phyloP scores from a whole-genome alignment of 35 echinoderm and acorn worm species.

The Chiridota heheva region DNA sequence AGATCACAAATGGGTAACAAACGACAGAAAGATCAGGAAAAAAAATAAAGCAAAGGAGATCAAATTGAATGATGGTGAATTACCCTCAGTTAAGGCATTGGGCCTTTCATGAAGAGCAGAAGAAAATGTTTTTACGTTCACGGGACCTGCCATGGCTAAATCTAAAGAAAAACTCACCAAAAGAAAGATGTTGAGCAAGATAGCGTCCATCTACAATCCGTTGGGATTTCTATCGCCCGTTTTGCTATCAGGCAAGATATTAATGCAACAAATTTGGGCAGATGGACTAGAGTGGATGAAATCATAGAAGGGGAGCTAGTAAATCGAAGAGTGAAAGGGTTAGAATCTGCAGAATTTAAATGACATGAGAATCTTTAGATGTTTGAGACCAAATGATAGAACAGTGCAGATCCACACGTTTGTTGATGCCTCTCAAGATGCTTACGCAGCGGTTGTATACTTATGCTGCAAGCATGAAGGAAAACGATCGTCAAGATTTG shows the following conservation, averaged over 20 bases:
- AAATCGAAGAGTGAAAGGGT: too few species aligned
- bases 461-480: not conserved
- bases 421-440: slow-evolving; percentile 28
- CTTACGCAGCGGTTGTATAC: slow-evolving; percentile 17
- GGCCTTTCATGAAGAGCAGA: too few species aligned
- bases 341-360: too few species aligned
- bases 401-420: not conserved
- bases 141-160: too few species aligned
- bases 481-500: not conserved
- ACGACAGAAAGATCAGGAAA: not conserved
- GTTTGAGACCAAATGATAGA: not conserved
- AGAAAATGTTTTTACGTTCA: too few species aligned
- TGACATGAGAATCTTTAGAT: not conserved
- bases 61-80: too few species aligned
- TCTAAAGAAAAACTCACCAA: not conserved
- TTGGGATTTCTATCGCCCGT: slow-evolving; percentile 5
- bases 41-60: not conserved
- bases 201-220: slow-evolving; percentile 20
- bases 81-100: too few species aligned
- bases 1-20: too few species aligned
- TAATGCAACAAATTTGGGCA: slow-evolving; percentile 18
- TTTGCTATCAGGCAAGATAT: not conserved
- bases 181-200: slow-evolving; percentile 4
- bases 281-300: not conserved
- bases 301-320: too few species aligned